Evolutionary conservation across 2,797 vertebrate genomes (phyloP).

Genomic region (Oreochromis grahami): DNA sequence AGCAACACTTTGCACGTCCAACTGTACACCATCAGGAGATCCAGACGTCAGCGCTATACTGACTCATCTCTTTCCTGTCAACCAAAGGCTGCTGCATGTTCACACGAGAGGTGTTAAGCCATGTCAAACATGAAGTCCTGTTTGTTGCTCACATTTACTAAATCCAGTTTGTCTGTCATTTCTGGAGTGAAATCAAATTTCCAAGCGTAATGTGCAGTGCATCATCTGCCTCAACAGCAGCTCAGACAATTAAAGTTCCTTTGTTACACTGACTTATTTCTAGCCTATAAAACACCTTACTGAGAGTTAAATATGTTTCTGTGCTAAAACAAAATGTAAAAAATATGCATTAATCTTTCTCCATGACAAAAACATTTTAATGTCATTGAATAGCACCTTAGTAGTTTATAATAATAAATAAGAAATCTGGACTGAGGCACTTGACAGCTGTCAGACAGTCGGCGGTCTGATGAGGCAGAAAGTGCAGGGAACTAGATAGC

Average conservation of each 20-base stretch:
- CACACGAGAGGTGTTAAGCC: not conserved
- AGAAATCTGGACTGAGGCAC: not conserved
- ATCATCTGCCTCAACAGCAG: not conserved
- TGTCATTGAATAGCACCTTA: not conserved
- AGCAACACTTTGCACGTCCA: not conserved
- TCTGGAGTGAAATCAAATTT: not conserved
- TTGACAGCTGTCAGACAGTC: not conserved
- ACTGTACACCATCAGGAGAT: not conserved
- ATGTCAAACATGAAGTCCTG: not conserved
- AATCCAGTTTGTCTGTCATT: not conserved
- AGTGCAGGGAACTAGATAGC: not conserved
- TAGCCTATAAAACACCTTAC: not conserved
- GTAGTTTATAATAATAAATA: not conserved
- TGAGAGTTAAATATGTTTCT: not conserved
- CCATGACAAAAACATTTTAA: not conserved
- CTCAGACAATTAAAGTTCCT: not conserved
- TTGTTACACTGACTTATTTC: not conserved
- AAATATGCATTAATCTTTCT: not conserved
- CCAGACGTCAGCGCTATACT: not conserved
- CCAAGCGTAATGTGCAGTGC: not conserved
- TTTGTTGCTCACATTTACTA: not conserved
- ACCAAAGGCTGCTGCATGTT: not conserved
- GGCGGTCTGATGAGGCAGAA: rapidly evolving
- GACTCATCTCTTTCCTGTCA: not conserved
- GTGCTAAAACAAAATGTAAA: not conserved